Conservation (phyloP, 2,113 vertebrate genomes). For the Cyanoliseus patagonus region DNA sequence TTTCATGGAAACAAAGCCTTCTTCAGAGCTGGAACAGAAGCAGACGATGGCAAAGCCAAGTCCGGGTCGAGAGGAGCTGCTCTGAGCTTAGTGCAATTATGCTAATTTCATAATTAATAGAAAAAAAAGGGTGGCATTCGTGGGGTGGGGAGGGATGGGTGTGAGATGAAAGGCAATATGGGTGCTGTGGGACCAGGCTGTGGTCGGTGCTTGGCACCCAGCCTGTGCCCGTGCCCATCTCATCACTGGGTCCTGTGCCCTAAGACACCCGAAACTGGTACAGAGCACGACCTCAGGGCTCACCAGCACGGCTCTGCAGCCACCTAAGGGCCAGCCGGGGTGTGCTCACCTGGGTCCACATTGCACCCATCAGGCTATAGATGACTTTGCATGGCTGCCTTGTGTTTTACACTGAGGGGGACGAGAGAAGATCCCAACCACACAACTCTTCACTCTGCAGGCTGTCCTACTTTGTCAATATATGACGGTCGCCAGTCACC, state of each 20-base stretch:
- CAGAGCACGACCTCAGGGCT: background rate
- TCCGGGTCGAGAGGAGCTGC: background rate
- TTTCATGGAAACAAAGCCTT: conserved; percentile 35
- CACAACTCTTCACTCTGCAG: background rate
- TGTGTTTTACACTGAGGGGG: background rate
- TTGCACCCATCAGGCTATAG: accelerated
- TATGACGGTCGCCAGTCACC: accelerated
- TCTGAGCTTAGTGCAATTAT: conserved; percentile 3
- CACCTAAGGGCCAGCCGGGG: background rate
- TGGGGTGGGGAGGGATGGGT: background rate
- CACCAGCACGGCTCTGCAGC: background rate
- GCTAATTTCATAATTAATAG: background rate
- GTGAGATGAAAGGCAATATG: background rate
- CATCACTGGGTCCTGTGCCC: background rate
- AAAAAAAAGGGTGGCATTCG: background rate
- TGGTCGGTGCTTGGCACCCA: background rate
- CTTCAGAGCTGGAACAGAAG: conserved; percentile 8
- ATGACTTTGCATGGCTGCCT: background rate
- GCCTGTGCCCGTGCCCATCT: background rate
- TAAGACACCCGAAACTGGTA: background rate
- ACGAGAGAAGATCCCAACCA: background rate
- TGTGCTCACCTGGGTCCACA: background rate
- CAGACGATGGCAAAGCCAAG: background rate
- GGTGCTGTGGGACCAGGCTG: background rate
- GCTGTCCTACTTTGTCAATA: background rate